Conservation (phyloP, 2,797 vertebrate genomes). For the Pseudomugil gertrudae region DNA sequence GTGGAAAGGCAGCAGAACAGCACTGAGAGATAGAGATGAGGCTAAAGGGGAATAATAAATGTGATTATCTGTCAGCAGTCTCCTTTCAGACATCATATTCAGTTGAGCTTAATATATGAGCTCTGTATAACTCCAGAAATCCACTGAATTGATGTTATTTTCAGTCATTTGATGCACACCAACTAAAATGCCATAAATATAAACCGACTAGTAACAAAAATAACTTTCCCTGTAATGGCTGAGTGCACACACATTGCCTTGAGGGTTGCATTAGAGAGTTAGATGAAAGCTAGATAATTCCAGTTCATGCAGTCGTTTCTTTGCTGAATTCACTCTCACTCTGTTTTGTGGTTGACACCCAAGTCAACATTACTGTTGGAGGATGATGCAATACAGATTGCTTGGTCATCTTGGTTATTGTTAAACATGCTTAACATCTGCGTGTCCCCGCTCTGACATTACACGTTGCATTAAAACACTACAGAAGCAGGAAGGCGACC, state of each 20-base stretch:
- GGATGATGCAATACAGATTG: not conserved
- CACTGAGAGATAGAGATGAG: constrained; percentile 13
- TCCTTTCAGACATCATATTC: not conserved
- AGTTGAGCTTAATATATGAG: not conserved
- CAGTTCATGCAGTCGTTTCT: not conserved
- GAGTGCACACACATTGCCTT: not conserved
- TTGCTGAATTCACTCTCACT: too few species aligned
- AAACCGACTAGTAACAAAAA: not conserved
- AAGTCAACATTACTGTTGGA: too few species aligned
- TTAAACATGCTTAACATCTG: constrained; percentile 8
- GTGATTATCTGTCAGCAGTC: not conserved
- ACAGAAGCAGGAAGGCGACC: constrained; percentile 26
- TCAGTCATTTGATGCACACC: not conserved
- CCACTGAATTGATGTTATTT: not conserved
- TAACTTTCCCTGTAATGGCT: not conserved
- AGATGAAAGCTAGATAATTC: not conserved
- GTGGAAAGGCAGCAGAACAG: constrained; percentile 30
- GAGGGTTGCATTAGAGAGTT: not conserved
- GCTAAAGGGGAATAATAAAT: not conserved
- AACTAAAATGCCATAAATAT: not conserved
- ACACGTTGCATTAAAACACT: too few species aligned
- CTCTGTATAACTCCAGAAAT: too few species aligned
- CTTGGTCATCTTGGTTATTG: constrained; percentile 8
- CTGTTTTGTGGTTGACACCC: too few species aligned
- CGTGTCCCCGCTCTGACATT: too few species aligned